Percentiles rank a stretch among this genome's conserved stretches.
These are phyloP conservation scores for Campoletis sonorensis DNA, from an alignment of 1,140 invertebrate genomes.

Conservation along the genomic window DNA sequence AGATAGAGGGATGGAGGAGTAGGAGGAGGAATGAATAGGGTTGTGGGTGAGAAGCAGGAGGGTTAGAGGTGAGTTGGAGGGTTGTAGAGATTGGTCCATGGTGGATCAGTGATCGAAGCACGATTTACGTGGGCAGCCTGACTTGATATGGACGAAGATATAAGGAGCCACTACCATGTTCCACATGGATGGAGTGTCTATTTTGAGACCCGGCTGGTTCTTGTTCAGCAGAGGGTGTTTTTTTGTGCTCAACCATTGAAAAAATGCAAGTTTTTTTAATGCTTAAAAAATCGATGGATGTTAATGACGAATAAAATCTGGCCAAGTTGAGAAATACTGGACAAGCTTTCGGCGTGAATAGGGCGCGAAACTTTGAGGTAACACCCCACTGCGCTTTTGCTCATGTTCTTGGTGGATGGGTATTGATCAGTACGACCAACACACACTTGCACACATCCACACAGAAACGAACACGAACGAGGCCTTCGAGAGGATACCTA, in stretches of 20 bases:
- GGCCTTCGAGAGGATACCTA: slow-evolving; percentile 65
- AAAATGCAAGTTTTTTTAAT: no score
- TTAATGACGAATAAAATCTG: not conserved
- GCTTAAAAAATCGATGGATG: not conserved
- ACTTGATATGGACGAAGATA: not conserved
- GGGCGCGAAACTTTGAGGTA: slow-evolving; percentile 23
- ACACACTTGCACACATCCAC: slow-evolving; percentile 39
- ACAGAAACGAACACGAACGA: slow-evolving; percentile 25
- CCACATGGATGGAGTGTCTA: not conserved
- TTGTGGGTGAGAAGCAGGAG: no score
- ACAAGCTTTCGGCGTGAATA: not conserved
- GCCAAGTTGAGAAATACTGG: not conserved
- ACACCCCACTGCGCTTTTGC: slow-evolving; percentile 31
- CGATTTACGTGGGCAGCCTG: not conserved
- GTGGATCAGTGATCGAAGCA: slow-evolving; percentile 13
- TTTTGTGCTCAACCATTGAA: no score
- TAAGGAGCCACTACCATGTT: not conserved
- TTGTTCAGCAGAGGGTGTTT: not conserved
- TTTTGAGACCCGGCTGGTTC: not conserved
- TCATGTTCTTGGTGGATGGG: slow-evolving; percentile 55
- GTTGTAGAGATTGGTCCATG: slow-evolving; percentile 34
- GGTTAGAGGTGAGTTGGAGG: not conserved
- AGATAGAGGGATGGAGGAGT: not conserved
- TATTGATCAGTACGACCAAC: slow-evolving; percentile 68
- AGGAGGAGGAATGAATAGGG: not conserved